phyloP scores from a whole-genome alignment of 2,113 vertebrate genomes.

The Peucedramus taeniatus region DNA sequence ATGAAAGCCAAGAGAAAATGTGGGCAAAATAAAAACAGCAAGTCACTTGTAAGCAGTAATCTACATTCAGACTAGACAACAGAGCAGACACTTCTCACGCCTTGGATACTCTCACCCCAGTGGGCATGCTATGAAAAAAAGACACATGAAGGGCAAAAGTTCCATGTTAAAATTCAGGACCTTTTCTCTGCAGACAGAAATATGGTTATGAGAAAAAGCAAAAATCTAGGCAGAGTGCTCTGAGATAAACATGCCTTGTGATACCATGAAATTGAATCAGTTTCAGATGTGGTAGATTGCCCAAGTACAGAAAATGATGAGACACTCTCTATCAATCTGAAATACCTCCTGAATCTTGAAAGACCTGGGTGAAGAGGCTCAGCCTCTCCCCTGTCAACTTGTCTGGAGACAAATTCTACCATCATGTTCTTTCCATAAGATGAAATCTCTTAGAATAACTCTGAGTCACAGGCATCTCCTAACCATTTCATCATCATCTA shows the following conservation, averaged over 20 bases:
- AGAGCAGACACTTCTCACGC: conserved; percentile 27
- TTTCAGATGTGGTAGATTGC: conserved; percentile 34
- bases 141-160: background rate
- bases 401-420: background rate
- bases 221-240: background rate
- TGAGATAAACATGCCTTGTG: background rate
- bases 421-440: background rate
- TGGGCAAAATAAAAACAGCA: background rate
- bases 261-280: conserved; percentile 31
- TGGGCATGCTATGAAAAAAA: background rate
- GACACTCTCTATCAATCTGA: background rate
- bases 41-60: conserved; percentile 12
- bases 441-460: background rate
- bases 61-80: conserved; percentile 42
- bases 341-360: background rate
- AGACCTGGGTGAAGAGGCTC: background rate
- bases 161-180: background rate
- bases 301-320: background rate
- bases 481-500: background rate
- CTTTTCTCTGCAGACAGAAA: conserved; percentile 1
- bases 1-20: background rate
- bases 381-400: background rate
- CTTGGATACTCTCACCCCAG: background rate
- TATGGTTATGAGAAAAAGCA: background rate
- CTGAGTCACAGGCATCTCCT: background rate